Base-by-base conservation (phyloP, 2,113 vertebrate genomes). In the Bettongia penicillata region DNA sequence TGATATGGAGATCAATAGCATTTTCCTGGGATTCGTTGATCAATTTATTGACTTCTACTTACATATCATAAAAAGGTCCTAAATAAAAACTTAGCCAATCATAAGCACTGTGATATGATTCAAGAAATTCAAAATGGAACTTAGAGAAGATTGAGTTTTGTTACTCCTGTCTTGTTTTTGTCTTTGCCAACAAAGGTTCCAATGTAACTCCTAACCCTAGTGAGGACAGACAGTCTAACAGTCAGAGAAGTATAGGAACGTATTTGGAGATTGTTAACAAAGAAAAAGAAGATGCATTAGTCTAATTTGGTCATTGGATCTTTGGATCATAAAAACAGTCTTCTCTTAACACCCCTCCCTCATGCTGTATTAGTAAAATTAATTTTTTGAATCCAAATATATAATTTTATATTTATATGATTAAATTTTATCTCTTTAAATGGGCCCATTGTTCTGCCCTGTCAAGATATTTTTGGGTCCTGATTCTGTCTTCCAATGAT, bases 21-120 rank as follows among this genome's bases (percentile, higher is more conserved):
- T 14, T 47, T 97, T 94, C 0, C 3, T 57, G 92, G 22, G n/a
- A 14, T 61, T 95, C n/a, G 6, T 51, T 95, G 91, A 89, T 91
- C 0, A 14, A 23, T 91, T 94, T 31, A 19, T 49, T 16, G 90
- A 90, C 10, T 90, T 50, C 90, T 28, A 31, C 50, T 50, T 90
- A 14, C 14, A 50, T 16, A 14, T 90, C 10, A 90, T 90, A 26
- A 48, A 49, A 90, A 12, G 31, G 16, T 43, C 68, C n/a, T 84
- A 84, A n/a, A 84, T 19, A 43, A 43, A 84, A 84, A 43, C 1
- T 43, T 43, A 84, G 19, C 7, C 43, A 84, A 8, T 22, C n/a
- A 43, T 43, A 84, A 23, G 7, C 68, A 43, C 68, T 43, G 37
- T 84, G 37, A 84, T 84, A 84, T 84, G n/a, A 84, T 43, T 7